These are phyloP conservation scores for Clitarchus hookeri DNA, from an alignment of 2,888 invertebrate genomes.

Conservation along the genomic window DNA sequence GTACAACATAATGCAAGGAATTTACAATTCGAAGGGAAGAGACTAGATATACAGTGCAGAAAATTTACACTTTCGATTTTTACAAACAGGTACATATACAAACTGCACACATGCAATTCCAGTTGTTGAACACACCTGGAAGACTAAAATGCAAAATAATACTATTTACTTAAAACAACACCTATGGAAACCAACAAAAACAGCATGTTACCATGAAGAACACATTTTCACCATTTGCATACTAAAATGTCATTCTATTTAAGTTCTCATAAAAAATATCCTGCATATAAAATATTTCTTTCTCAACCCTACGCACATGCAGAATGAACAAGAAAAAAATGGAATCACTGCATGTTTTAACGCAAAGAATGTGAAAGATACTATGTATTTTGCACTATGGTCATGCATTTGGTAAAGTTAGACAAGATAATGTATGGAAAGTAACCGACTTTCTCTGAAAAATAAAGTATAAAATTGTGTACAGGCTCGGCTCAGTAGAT, in stretches of 20 bases:
- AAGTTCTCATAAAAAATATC: neutral
- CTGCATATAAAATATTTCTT: slow-evolving; percentile 14
- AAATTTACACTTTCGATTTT: slow-evolving; percentile 5
- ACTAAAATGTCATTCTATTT: neutral
- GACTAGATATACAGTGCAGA: neutral
- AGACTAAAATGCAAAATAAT: neutral
- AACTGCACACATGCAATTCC: neutral
- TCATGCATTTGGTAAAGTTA: neutral
- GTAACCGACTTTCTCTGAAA: neutral
- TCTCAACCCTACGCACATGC: neutral
- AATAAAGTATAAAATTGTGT: neutral
- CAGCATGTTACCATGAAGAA: neutral
- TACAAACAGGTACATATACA: slow-evolving; percentile 10
- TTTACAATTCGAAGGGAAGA: neutral
- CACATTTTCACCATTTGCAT: neutral
- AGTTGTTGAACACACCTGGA: neutral
- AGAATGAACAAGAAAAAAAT: neutral
- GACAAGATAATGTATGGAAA: neutral
- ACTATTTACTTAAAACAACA: neutral
- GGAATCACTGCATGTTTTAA: neutral
- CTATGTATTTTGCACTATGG: neutral
- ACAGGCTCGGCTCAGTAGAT: neutral
- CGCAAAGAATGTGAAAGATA: neutral
- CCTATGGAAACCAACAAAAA: neutral
- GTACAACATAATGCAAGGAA: neutral